These are phyloP conservation scores for Anthoptus insignis DNA, from an alignment of 2,888 invertebrate genomes.

Conservation along the genomic window DNA sequence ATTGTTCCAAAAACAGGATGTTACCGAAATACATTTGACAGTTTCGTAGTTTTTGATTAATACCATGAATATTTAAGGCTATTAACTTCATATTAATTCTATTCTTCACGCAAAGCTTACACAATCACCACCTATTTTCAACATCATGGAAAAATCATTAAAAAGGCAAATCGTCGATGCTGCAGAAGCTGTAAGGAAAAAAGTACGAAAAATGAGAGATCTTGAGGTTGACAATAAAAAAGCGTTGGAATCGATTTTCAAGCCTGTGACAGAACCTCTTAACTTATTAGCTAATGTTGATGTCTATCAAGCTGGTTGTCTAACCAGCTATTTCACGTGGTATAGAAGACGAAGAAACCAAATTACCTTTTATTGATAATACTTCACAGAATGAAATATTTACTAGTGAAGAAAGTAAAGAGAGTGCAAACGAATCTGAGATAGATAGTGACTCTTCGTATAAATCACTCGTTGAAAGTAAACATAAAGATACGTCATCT, in stretches of 20 bases:
- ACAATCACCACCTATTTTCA: not conserved
- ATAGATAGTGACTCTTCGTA: not conserved
- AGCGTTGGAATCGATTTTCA: conserved; percentile 16
- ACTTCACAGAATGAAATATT: not conserved
- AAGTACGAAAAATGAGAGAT: conserved; percentile 22
- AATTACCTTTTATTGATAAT: not conserved
- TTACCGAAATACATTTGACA: not conserved
- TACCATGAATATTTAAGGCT: not conserved
- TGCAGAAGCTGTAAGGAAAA: conserved; percentile 22
- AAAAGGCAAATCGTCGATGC: conserved; percentile 17
- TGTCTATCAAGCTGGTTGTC: no score
- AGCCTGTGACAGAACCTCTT: conserved; percentile 17
- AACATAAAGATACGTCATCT: not conserved
- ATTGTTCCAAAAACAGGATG: conserved; percentile 8
- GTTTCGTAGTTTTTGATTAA: not conserved
- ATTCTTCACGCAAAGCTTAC: not conserved
- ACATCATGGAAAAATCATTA: conserved; percentile 1
- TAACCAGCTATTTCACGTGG: no score
- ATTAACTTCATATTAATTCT: not conserved
- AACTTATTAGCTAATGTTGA: not conserved
- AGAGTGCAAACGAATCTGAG: conserved; percentile 1
- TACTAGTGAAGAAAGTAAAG: not conserved
- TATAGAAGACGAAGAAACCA: not conserved
- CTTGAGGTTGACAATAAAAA: conserved; percentile 4
- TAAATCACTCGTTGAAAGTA: conserved; percentile 2